Conservation (phyloP, 2,797 vertebrate species). For the Falco columbarius region DNA sequence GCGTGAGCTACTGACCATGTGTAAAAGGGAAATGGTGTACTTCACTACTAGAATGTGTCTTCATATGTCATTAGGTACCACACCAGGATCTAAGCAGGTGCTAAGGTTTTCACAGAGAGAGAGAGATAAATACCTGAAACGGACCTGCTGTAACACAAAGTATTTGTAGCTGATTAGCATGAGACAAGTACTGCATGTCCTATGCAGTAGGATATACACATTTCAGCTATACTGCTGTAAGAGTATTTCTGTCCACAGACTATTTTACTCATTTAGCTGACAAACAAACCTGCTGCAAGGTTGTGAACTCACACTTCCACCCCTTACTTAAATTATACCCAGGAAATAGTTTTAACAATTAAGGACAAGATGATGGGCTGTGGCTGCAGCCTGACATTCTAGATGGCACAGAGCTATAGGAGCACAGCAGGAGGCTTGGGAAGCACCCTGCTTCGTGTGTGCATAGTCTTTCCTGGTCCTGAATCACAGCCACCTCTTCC, state of each 20-base stretch:
- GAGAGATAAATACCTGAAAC: neutral
- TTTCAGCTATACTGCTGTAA: neutral
- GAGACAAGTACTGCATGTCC: neutral
- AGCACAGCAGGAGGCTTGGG: neutral
- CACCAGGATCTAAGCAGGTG: neutral
- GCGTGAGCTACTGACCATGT: accelerated
- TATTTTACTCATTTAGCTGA: neutral
- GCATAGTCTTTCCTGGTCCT: neutral
- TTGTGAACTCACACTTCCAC: neutral
- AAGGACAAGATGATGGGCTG: neutral
- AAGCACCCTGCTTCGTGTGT: neutral
- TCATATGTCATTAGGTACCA: neutral
- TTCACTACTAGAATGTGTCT: neutral
- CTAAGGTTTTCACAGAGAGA: neutral
- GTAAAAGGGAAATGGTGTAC: neutral
- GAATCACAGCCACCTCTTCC: neutral
- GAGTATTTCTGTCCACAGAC: neutral
- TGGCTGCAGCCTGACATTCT: neutral
- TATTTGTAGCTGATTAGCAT: neutral
- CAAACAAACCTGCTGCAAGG: neutral
- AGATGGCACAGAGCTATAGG: neutral
- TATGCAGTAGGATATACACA: neutral
- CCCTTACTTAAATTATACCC: neutral
- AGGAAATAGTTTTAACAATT: slow-evolving; percentile 10
- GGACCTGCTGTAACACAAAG: neutral